Evolutionary conservation across 2,113 vertebrate species (phyloP).

Genomic region (Mirza zaza): DNA sequence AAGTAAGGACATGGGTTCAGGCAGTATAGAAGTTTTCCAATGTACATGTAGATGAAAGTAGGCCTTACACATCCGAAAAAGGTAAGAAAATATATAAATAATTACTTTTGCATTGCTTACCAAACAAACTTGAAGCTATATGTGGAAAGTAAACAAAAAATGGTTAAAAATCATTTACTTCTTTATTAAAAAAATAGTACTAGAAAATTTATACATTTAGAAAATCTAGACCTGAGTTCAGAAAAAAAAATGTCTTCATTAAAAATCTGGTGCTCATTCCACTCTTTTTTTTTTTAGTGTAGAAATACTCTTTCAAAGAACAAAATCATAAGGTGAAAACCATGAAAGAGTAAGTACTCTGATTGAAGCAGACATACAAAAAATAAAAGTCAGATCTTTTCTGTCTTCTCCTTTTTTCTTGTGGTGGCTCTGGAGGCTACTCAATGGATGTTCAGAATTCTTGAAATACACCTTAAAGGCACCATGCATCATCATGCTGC

Average conservation of each 20-base stretch:
- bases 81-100: neutral
- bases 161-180: neutral
- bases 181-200: neutral
- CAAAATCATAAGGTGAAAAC: neutral
- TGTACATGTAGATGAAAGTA: neutral
- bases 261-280: neutral
- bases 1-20: neutral
- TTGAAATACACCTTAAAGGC: neutral
- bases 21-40: neutral
- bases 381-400: neutral
- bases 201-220: neutral
- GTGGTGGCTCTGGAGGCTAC: neutral
- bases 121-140: neutral
- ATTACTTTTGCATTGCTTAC: neutral
- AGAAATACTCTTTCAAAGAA: neutral
- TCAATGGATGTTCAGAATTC: neutral
- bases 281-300: neutral
- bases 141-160: neutral
- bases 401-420: neutral
- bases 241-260: neutral
- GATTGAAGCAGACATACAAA: neutral
- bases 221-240: neutral
- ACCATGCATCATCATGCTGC: neutral
- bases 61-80: neutral
- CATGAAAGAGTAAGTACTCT: neutral